A percentile compares a stretch with the other conserved stretches of the same genome.
Conservation (phyloP, 2,888 invertebrate genomes). For the Cataglyphis livida region DNA sequence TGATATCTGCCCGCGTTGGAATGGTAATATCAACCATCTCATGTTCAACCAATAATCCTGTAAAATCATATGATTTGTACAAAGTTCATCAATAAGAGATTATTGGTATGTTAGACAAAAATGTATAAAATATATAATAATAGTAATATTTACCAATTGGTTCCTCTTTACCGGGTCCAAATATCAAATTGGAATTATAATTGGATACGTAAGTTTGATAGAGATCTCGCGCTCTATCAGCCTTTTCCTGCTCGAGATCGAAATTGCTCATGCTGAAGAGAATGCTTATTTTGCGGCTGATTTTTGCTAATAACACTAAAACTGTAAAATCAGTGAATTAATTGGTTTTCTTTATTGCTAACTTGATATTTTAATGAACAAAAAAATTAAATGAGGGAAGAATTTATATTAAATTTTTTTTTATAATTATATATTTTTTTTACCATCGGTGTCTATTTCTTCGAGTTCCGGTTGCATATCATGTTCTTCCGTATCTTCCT, state of each 20-base stretch:
- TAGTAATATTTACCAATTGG: conserved; percentile 72
- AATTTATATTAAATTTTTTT: background rate
- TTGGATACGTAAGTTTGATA: conserved; percentile 81
- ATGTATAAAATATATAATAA: background rate
- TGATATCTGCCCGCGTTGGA: conserved; percentile 86
- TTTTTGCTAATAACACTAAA: conserved; percentile 74
- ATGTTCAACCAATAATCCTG: conserved; percentile 84
- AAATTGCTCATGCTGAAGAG: conserved; percentile 78
- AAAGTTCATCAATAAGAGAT: background rate
- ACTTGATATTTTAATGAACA: background rate
- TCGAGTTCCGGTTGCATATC: conserved; percentile 30
- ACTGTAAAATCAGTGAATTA: conserved; percentile 66
- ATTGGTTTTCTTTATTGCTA: background rate
- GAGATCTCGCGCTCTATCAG: conserved; percentile 76
- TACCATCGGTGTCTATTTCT: conserved; percentile 60
- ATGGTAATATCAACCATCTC: conserved; percentile 87
- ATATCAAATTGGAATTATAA: conserved; percentile 74
- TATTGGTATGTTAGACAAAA: background rate
- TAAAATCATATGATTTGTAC: background rate
- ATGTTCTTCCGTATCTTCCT: conserved; percentile 53
- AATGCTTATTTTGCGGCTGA: conserved; percentile 75
- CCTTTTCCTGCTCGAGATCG: conserved; percentile 75
- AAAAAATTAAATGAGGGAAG: background rate
- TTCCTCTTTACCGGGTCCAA: conserved; percentile 70
- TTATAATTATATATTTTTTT: background rate